A percentile compares a stretch with the other conserved stretches of the same genome.
Conservation (phyloP, 2,888 invertebrate species). For the Alentia gelatinosa region DNA sequence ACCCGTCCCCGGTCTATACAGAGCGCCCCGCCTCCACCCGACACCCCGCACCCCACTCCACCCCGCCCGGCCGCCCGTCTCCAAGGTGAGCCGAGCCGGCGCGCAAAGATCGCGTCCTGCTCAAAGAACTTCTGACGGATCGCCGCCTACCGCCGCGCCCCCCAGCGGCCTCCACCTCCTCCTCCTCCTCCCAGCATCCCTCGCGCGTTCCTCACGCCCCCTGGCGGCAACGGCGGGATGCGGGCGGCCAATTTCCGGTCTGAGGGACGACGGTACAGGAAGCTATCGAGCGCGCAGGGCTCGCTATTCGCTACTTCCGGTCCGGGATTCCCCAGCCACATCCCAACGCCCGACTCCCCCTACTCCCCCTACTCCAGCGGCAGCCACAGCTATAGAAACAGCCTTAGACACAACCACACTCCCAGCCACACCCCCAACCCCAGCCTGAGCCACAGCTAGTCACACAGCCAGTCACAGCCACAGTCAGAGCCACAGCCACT, state of each 20-base stretch:
- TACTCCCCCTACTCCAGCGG: too few species aligned
- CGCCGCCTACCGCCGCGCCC: not conserved
- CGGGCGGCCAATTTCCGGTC: slow-evolving; percentile 23
- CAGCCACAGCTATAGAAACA: not conserved
- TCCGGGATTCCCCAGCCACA: not conserved
- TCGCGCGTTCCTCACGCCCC: too few species aligned
- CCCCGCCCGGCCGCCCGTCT: not conserved
- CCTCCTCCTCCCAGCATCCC: too few species aligned
- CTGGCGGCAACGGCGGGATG: not conserved
- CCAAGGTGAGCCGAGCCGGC: slow-evolving; percentile 2
- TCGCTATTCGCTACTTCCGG: not conserved
- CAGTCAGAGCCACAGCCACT: too few species aligned
- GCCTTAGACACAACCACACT: not conserved
- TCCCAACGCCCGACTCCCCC: not conserved
- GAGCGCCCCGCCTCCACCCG: not conserved
- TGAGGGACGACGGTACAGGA: not conserved
- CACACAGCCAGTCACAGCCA: too few species aligned
- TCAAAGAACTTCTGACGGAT: slow-evolving; percentile 19
- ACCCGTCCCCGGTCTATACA: not conserved
- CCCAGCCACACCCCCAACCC: not conserved
- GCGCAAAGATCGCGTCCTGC: slow-evolving; percentile 20
- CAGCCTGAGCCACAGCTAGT: not conserved
- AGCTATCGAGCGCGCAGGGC: slow-evolving; percentile 16
- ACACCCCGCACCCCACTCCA: not conserved
- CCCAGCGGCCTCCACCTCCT: too few species aligned